Percentiles rank a stretch among this genome's conserved stretches.
Conservation (phyloP, 2,113 vertebrate species). For the Pithys albifrons region DNA sequence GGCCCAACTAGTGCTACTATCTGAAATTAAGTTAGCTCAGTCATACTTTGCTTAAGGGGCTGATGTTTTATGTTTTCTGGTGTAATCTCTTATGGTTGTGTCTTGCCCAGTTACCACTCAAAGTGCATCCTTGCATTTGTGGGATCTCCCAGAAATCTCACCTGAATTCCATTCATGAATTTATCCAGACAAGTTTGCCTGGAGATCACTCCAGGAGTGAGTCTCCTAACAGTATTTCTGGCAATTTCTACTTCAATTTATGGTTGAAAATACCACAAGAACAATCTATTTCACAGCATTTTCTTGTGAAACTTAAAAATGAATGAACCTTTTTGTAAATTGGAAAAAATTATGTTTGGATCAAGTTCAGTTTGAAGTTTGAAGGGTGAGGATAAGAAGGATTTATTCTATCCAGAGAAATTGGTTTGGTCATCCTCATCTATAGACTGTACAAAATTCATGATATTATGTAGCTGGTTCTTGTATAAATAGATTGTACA, state of each 20-base stretch:
- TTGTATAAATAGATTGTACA: conserved; percentile 49
- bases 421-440: conserved; percentile 33
- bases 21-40: not conserved
- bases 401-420: conserved; percentile 40
- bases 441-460: conserved; percentile 2
- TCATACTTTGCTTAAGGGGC: not conserved
- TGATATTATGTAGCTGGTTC: not conserved
- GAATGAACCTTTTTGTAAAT: not conserved
- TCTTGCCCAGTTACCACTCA: not conserved
- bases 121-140: not conserved
- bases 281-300: not conserved
- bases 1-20: accelerated
- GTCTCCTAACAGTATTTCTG: not conserved
- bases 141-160: not conserved
- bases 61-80: not conserved
- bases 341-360: not conserved
- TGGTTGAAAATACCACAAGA: not conserved
- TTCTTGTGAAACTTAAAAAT: not conserved
- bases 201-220: not conserved
- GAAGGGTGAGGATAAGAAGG: conserved; percentile 2
- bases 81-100: not conserved
- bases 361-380: conserved; percentile 24
- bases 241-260: not conserved
- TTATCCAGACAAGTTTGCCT: not conserved
- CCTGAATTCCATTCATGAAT: not conserved